Conservation (phyloP, 30 jellyfish, hydroid and myxozoan genomes). For the Euphysa ruthae region DNA sequence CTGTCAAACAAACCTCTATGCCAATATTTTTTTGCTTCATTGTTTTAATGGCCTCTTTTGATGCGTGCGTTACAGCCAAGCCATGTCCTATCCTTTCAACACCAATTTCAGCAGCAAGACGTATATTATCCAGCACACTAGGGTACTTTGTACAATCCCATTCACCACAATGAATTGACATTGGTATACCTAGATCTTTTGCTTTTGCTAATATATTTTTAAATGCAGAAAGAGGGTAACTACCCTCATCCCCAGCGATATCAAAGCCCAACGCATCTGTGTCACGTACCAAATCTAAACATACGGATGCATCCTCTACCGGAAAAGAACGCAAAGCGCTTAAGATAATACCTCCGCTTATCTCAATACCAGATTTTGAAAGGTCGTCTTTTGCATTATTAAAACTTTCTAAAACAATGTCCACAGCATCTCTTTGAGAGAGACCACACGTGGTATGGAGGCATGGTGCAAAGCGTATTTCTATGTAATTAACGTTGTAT, state of each 20-base stretch:
- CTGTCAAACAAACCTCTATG: constrained; percentile 31
- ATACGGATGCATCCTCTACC: constrained; percentile 1
- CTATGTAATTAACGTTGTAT: constrained; percentile 24
- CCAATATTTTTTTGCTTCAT: background rate
- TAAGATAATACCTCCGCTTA: constrained; percentile 17
- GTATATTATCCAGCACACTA: constrained; percentile 7
- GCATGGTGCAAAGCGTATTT: constrained; percentile 30
- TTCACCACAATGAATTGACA: constrained; percentile 35
- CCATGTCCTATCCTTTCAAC: constrained; percentile 37
- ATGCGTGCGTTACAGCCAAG: constrained; percentile 2
- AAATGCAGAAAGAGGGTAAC: constrained; percentile 6
- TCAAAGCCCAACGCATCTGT: constrained; percentile 20
- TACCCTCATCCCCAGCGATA: constrained; percentile 32
- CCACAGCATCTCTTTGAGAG: constrained; percentile 16
- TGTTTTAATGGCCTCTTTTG: background rate
- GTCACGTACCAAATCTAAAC: background rate
- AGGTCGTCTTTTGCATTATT: constrained; percentile 10
- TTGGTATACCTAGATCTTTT: background rate
- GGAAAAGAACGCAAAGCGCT: constrained; percentile 34
- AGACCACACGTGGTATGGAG: constrained; percentile 2
- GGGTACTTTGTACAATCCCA: constrained; percentile 10
- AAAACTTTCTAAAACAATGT: constrained; percentile 10
- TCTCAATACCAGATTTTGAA: background rate
- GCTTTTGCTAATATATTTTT: constrained; percentile 9
- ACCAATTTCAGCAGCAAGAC: constrained; percentile 18